Evolutionary conservation across 1,140 invertebrate genomes (phyloP), one percentile per base, ranked within the genome.

Genomic region (Bursaphelenchus mucronatus): DNA sequence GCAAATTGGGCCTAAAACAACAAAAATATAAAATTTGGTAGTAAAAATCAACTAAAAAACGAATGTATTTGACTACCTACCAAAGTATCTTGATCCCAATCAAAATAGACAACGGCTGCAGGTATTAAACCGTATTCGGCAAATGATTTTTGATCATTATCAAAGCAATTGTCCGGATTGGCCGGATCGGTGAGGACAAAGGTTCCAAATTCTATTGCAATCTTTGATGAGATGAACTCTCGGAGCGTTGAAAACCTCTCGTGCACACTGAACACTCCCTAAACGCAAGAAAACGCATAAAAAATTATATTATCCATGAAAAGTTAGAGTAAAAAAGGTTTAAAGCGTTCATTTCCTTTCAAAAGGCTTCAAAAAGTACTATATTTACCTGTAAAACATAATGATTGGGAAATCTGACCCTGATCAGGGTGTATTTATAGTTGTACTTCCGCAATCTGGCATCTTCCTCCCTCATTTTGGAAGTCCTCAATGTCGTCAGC

Each of bases 391-490:
- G 70, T 11, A 72, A 53, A 17, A 72, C 17, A 47, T 51, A 72
- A 43, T 71, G 65, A 62, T 72, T 70, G 8, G 70, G 70, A 41
- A 72, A 72, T n/a, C 71, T 67, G 21, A 72, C 45, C 9, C 70
- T 57, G 45, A 72, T 72, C 45, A 73, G 39, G 15, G 65, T 69
- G 47, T 72, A 72, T 61, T 75, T 74, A 51, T 74, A 72, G 43
- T 47, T 54, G 43, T 51, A 63, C 21, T 44, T 19, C 9, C 11
- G 6, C 43, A 70, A 17, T 13, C 8, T 19, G 19, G 49, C 43
- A 41, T 74, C 70, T 13, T 10, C 41, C 55, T 72, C 71, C 40
- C 70, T 67, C 70, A 72, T 72, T 41, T 71, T 50, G 39, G 15
- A 7, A 13, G 70, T 72, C 39, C 70, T 39, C 47, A 72, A 56